A percentile compares a stretch with the other conserved stretches of the same genome.
Conservation (phyloP, 92 coral and sea anemone genomes). For the Porites cylindrica region DNA sequence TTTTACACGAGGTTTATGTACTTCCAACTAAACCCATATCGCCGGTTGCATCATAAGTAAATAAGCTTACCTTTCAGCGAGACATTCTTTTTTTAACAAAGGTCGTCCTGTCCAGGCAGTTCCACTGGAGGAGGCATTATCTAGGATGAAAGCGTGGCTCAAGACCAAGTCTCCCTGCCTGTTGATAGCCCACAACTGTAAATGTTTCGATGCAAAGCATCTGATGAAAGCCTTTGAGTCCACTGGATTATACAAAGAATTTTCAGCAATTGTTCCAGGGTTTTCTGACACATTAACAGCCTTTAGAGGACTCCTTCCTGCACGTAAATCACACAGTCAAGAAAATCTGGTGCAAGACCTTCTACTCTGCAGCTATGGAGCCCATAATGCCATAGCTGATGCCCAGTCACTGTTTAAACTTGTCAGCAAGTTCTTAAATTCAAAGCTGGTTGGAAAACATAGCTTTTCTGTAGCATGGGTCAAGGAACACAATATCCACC, state of each 20-base stretch:
- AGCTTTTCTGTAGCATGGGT: conserved; percentile 61
- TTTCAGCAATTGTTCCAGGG: conserved; percentile 47
- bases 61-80: conserved; percentile 39
- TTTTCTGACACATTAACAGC: conserved; percentile 72
- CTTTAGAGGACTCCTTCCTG: conserved; percentile 68
- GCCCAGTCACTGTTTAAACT: conserved; percentile 43
- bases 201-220: conserved; percentile 55
- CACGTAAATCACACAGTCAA: conserved; percentile 46
- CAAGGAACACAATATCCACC: conserved; percentile 1
- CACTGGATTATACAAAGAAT: conserved; percentile 32
- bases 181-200: conserved; percentile 59
- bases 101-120: conserved; percentile 38
- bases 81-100: conserved; percentile 46
- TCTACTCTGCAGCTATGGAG: conserved; percentile 36
- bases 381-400: conserved; percentile 67
- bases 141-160: conserved; percentile 42
- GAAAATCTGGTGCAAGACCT: conserved; percentile 48
- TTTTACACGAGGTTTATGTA: conserved; percentile 36
- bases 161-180: conserved; percentile 60
- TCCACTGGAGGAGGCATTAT: conserved; percentile 11
- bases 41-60: conserved; percentile 49
- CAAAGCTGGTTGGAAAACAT: conserved; percentile 49
- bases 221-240: conserved; percentile 35
- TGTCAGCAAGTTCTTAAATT: conserved; percentile 44
- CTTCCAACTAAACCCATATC: conserved; percentile 34